These are phyloP conservation scores for Saxicola maurus DNA, from an alignment of 2,797 vertebrate species.

Conservation along the genomic window DNA sequence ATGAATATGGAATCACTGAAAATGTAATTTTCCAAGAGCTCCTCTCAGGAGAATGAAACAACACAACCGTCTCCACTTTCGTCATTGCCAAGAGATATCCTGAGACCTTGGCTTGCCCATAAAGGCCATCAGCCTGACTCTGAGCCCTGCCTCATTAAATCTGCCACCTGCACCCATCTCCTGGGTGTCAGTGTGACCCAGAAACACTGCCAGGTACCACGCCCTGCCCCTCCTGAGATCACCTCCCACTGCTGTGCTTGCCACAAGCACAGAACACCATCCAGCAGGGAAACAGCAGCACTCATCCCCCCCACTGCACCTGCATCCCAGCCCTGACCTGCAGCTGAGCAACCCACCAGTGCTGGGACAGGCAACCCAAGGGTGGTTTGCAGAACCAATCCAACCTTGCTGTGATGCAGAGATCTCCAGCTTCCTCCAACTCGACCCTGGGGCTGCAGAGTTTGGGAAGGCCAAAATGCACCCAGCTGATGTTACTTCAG, in stretches of 20 bases:
- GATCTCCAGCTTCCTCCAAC: not conserved
- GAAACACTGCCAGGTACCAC: not conserved
- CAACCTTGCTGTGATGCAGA: not conserved
- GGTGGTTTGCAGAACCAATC: not conserved
- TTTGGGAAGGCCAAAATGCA: not conserved
- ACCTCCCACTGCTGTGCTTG: not conserved
- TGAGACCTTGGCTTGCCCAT: not conserved
- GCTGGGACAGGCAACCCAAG: not conserved
- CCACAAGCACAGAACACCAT: not conserved
- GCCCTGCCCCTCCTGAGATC: not conserved
- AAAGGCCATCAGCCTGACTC: not conserved
- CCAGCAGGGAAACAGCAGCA: not conserved
- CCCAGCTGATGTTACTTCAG: not conserved
- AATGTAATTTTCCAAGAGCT: not conserved
- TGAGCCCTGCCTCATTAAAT: not conserved
- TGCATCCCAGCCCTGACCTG: not conserved
- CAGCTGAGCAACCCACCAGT: not conserved
- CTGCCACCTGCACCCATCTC: conserved; percentile 17
- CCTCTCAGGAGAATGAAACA: not conserved
- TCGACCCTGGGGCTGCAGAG: not conserved
- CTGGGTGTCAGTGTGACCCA: not conserved
- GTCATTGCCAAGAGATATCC: not conserved
- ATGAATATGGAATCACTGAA: not conserved
- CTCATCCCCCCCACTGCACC: not conserved
- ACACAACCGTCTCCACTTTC: not conserved